phyloP scores from a whole-genome alignment of 2,888 invertebrate genomes.

The Zelleria hepariella region DNA sequence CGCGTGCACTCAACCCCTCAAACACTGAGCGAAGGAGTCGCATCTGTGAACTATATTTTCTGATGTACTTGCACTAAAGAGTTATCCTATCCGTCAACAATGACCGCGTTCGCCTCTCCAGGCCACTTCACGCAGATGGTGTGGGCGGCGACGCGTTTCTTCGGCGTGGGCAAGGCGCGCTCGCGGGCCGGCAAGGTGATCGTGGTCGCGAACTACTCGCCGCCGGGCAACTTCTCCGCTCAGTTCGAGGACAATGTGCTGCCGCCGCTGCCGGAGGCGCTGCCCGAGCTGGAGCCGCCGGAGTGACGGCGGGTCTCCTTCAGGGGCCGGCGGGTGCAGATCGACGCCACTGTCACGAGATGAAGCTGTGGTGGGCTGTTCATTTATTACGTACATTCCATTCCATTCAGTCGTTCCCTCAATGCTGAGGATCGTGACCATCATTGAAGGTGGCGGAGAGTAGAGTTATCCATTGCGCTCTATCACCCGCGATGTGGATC shows the following conservation, averaged over 20 bases:
- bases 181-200: conserved; percentile 84
- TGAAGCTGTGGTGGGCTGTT: not conserved
- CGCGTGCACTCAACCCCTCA: too few relatives aligned
- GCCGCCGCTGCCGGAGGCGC: conserved; percentile 77
- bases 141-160: conserved; percentile 81
- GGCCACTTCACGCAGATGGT: conserved; percentile 92
- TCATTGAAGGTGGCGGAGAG: too few relatives aligned
- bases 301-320: conserved; percentile 60
- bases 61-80: too few relatives aligned
- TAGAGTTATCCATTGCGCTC: too few relatives aligned
- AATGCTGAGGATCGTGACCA: too few relatives aligned
- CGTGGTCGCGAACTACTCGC: conserved; percentile 88
- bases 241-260: conserved; percentile 84
- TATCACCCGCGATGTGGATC: too few relatives aligned
- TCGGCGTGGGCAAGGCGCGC: conserved; percentile 86
- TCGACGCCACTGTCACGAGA: conserved; percentile 45
- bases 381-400: too few relatives aligned
- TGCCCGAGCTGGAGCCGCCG: conserved; percentile 45
- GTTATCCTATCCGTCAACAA: too few relatives aligned
- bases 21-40: too few relatives aligned
- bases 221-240: conserved; percentile 83
- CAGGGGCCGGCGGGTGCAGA: conserved; percentile 53
- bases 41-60: too few relatives aligned
- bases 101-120: conserved; percentile 33
- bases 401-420: too few relatives aligned